These are phyloP conservation scores for Sinocyclocheilus rhinocerous DNA, from an alignment of 2,113 vertebrate species.

Conservation along the genomic window DNA sequence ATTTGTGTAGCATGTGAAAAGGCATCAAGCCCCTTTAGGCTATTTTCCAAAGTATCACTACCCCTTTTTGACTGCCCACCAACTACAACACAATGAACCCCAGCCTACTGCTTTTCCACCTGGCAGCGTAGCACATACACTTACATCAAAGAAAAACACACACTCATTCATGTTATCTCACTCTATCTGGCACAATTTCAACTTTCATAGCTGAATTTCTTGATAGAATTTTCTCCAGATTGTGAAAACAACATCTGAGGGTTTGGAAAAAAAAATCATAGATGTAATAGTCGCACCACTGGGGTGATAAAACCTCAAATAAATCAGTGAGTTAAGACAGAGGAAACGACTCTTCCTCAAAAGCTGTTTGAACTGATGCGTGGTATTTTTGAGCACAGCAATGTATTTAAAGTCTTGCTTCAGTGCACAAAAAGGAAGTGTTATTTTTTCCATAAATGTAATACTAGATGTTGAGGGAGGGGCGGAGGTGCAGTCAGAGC, in stretches of 20 bases:
- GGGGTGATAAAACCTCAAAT: slow-evolving; percentile 52
- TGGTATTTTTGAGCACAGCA: slow-evolving; percentile 48
- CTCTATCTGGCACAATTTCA: slow-evolving; percentile 13
- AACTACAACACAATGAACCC: slow-evolving; percentile 40
- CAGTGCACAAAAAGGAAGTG: slow-evolving; percentile 57
- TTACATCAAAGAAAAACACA: slow-evolving; percentile 46
- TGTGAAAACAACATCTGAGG: slow-evolving; percentile 42
- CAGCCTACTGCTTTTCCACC: slow-evolving; percentile 47
- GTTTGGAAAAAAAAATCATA: slow-evolving; percentile 38
- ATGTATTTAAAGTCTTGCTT: slow-evolving; percentile 51
- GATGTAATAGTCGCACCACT: slow-evolving; percentile 35
- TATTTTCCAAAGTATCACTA: slow-evolving; percentile 39
- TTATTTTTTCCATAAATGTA: slow-evolving; percentile 59
- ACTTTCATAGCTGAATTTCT: slow-evolving; percentile 20
- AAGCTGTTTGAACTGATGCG: slow-evolving; percentile 51
- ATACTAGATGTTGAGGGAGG: slow-evolving; percentile 39
- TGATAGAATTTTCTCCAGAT: slow-evolving; percentile 6
- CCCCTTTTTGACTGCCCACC: slow-evolving; percentile 52
- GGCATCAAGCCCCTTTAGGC: background rate
- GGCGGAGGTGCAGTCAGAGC: slow-evolving; percentile 12
- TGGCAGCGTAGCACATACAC: slow-evolving; percentile 37
- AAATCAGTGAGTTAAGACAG: slow-evolving; percentile 69
- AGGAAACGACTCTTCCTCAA: slow-evolving; percentile 78
- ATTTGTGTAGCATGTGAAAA: slow-evolving; percentile 17
- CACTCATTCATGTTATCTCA: slow-evolving; percentile 29